These are phyloP conservation scores for Trachemys scripta DNA, from an alignment of 2,113 vertebrate species.

Conservation along the genomic window DNA sequence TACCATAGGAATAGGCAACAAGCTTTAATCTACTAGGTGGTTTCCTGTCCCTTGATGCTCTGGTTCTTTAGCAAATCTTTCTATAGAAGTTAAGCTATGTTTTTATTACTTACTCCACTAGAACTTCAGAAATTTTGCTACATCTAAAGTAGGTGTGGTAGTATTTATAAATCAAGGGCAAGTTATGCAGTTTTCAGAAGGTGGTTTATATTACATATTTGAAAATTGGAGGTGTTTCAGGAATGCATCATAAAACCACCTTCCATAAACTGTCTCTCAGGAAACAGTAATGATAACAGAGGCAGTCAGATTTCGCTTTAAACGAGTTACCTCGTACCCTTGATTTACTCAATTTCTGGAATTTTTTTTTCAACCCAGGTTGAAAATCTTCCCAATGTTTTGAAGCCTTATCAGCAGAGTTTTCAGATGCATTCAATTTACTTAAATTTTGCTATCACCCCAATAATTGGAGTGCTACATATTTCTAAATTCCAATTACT, in stretches of 20 bases:
- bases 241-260: constrained; percentile 85
- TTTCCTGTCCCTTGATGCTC: constrained; percentile 52
- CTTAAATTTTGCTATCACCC: constrained; percentile 29
- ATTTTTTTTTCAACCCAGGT: constrained; percentile 53
- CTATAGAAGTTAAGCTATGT: constrained; percentile 33
- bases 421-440: constrained; percentile 66
- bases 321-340: constrained; percentile 74
- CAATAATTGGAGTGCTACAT: constrained; percentile 3
- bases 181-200: constrained; percentile 80
- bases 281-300: constrained; percentile 81
- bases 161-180: constrained; percentile 75
- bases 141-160: constrained; percentile 72
- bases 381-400: constrained; percentile 69
- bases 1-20: constrained; percentile 45
- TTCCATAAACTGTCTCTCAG: constrained; percentile 82
- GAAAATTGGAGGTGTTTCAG: constrained; percentile 84
- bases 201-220: constrained; percentile 82
- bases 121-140: constrained; percentile 59
- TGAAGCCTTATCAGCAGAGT: constrained; percentile 74
- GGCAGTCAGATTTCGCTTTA: constrained; percentile 74
- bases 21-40: constrained; percentile 66
- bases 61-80: constrained; percentile 45
- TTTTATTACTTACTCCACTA: constrained; percentile 58
- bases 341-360: constrained; percentile 75
- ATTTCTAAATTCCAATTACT: background rate